A percentile compares a stretch with the other conserved stretches of the same genome.
These are phyloP conservation scores for Ictalurus punctatus DNA, from an alignment of 2,113 vertebrate genomes.

Conservation along the genomic window DNA sequence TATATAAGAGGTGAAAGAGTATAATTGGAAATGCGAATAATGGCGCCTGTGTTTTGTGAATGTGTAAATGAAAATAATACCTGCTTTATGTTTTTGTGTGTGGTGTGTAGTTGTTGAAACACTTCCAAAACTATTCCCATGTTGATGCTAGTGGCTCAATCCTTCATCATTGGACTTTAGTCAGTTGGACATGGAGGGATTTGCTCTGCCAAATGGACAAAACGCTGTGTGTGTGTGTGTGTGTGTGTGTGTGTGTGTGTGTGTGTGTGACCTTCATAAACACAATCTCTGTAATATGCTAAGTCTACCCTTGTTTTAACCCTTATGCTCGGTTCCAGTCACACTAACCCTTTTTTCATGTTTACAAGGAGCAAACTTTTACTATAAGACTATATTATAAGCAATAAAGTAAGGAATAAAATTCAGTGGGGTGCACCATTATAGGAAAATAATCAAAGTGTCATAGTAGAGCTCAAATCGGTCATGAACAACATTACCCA, in stretches of 20 bases:
- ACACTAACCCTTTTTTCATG: neutral
- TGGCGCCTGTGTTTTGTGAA: constrained; percentile 13
- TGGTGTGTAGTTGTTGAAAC: constrained; percentile 3
- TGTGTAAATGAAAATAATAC: constrained; percentile 6
- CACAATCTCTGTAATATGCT: neutral
- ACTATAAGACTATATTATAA: neutral
- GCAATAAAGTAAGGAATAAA: neutral
- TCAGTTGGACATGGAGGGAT: neutral
- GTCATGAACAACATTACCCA: no score
- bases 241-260: constrained; percentile 19
- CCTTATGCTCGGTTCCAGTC: neutral
- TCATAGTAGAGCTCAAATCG: no score
- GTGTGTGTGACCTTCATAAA: neutral
- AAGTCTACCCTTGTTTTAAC: neutral
- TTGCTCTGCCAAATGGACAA: neutral
- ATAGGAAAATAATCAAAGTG: neutral
- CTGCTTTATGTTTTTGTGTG: neutral
- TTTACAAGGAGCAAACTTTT: neutral
- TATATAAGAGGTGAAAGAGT: constrained; percentile 14
- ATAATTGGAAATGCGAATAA: constrained; percentile 38
- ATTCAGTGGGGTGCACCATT: neutral
- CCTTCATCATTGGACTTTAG: neutral
- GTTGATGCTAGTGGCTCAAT: neutral
- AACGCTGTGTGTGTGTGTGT: no score
- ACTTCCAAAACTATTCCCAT: constrained; percentile 27